phyloP scores from a whole-genome alignment of 1,140 invertebrate genomes.

The Holcopasites calliopsidis region DNA sequence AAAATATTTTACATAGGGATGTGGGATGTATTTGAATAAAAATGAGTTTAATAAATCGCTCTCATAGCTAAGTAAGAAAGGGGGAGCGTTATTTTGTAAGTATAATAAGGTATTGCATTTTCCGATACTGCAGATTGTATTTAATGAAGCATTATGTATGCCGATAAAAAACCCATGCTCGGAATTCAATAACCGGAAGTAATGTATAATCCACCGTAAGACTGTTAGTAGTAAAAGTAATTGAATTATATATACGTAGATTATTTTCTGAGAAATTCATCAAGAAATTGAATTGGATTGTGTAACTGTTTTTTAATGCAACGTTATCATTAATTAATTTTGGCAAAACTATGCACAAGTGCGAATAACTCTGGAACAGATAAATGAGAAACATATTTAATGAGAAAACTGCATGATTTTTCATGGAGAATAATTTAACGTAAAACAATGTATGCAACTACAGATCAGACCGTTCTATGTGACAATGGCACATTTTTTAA shows the following conservation, averaged over 20 bases:
- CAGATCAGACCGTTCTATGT: no score
- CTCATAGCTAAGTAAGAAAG: constrained; percentile 1
- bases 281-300: constrained; percentile 14
- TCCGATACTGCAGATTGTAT: constrained; percentile 2
- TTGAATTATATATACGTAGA: constrained; percentile 8
- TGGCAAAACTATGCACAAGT: no score
- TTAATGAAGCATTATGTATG: constrained; percentile 12
- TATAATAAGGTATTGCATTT: constrained; percentile 30
- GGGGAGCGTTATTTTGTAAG: constrained; percentile 28
- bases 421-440: no score
- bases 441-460: no score
- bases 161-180: not conserved
- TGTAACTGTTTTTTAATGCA: constrained; percentile 17
- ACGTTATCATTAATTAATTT: no score
- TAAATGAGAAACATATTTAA: no score
- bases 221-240: not conserved
- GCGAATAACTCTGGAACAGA: no score
- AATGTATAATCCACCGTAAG: not conserved
- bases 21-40: not conserved
- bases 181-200: not conserved
- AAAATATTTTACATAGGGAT: not conserved
- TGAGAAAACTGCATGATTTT: no score
- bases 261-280: not conserved
- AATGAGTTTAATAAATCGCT: not conserved
- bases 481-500: no score